These are phyloP conservation scores for Dicrurus megarhynchus DNA, from an alignment of 2,113 vertebrate genomes.

Conservation along the genomic window DNA sequence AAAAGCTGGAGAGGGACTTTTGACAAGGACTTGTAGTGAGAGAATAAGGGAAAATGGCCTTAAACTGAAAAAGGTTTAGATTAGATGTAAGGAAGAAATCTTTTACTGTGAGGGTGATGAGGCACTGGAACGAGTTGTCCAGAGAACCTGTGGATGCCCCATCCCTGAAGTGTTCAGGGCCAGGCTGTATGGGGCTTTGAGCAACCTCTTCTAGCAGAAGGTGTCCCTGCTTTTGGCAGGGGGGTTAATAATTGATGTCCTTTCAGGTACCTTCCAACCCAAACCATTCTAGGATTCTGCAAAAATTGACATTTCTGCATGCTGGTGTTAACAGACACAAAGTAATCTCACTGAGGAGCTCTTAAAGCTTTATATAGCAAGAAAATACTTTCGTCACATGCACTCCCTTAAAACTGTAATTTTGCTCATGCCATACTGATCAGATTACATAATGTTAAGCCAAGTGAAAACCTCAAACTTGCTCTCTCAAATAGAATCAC, in stretches of 20 bases:
- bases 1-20: background rate
- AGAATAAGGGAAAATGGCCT: background rate
- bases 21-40: accelerated
- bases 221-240: background rate
- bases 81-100: background rate
- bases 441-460: background rate
- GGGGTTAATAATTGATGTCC: background rate
- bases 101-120: background rate
- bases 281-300: background rate
- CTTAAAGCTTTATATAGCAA: background rate
- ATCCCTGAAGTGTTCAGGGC: background rate
- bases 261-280: background rate
- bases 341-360: background rate
- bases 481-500: background rate
- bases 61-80: background rate
- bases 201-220: background rate
- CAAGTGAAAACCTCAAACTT: background rate
- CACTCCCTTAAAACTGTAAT: background rate
- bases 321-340: background rate
- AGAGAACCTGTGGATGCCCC: background rate
- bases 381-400: background rate
- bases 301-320: background rate
- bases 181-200: background rate
- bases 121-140: background rate
- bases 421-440: background rate